These are phyloP conservation scores for Colossoma macropomum DNA, from an alignment of 2,113 vertebrate species.

Conservation along the genomic window DNA sequence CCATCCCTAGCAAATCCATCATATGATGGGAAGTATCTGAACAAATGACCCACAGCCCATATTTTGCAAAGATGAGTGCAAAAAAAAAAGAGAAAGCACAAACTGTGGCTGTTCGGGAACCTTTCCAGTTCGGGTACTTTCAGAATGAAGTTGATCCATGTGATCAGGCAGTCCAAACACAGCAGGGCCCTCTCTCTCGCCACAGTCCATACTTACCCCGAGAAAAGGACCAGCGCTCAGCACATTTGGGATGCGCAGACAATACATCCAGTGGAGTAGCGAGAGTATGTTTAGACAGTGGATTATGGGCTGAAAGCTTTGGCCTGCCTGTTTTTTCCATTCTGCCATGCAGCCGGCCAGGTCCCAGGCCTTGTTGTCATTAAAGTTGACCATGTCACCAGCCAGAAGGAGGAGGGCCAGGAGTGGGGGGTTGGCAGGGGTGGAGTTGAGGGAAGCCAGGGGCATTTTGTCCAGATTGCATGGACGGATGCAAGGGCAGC, in stretches of 20 bases:
- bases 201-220: neutral
- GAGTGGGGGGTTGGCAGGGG: neutral
- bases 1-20: too few species aligned
- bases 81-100: too few species aligned
- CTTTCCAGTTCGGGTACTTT: too few species aligned
- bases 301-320: slow-evolving; percentile 49
- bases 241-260: slow-evolving; percentile 55
- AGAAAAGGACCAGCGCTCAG: slow-evolving; percentile 64
- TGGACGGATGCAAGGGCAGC: slow-evolving; percentile 17
- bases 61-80: too few species aligned
- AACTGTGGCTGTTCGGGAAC: too few species aligned
- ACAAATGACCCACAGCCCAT: too few species aligned
- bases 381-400: slow-evolving; percentile 28
- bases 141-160: neutral
- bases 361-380: slow-evolving; percentile 41
- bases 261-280: slow-evolving; percentile 32
- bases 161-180: slow-evolving; percentile 51
- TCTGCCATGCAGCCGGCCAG: slow-evolving; percentile 38
- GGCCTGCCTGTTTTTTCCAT: slow-evolving; percentile 59
- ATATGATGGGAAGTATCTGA: too few species aligned
- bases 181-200: slow-evolving; percentile 7
- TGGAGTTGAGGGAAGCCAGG: slow-evolving; percentile 20
- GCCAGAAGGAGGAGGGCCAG: slow-evolving; percentile 1
- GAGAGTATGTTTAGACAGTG: slow-evolving; percentile 56
- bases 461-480: neutral